Evolutionary conservation across 1,140 invertebrate genomes (phyloP).

Genomic region (Drosophila kepulauana): DNA sequence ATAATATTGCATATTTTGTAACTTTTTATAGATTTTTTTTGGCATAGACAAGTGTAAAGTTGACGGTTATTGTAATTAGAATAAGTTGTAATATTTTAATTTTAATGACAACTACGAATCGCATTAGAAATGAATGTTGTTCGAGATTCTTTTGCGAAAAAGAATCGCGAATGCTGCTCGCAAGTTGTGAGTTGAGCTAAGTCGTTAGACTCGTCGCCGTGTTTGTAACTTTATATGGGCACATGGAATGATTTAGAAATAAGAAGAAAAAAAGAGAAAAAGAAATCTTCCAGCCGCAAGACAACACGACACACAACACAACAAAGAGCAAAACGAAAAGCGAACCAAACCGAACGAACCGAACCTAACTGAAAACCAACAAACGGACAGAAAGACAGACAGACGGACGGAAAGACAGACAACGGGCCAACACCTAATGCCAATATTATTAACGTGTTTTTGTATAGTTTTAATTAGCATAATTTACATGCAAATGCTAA

Average conservation of each 20-base stretch:
- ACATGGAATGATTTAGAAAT: conserved; percentile 11
- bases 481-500: conserved; percentile 80
- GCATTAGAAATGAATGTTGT: no score
- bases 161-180: no score
- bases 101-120: no score
- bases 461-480: conserved; percentile 80
- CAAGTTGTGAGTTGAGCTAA: neutral
- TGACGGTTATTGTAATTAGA: no score
- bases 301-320: neutral
- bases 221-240: conserved; percentile 38
- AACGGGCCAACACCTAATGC: conserved; percentile 67
- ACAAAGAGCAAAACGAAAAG: conserved; percentile 10
- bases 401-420: neutral
- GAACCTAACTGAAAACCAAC: conserved; percentile 1
- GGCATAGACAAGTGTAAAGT: no score
- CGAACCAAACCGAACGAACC: neutral
- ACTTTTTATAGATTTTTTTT: no score
- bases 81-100: no score
- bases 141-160: no score
- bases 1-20: no score
- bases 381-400: neutral
- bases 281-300: conserved; percentile 7
- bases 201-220: conserved; percentile 2
- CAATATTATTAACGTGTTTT: conserved; percentile 75
- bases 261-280: conserved; percentile 1